Evolutionary conservation across 2,888 invertebrate species (phyloP), one percentile per base, ranked within the genome.

Genomic region (Oligia latruncula): DNA sequence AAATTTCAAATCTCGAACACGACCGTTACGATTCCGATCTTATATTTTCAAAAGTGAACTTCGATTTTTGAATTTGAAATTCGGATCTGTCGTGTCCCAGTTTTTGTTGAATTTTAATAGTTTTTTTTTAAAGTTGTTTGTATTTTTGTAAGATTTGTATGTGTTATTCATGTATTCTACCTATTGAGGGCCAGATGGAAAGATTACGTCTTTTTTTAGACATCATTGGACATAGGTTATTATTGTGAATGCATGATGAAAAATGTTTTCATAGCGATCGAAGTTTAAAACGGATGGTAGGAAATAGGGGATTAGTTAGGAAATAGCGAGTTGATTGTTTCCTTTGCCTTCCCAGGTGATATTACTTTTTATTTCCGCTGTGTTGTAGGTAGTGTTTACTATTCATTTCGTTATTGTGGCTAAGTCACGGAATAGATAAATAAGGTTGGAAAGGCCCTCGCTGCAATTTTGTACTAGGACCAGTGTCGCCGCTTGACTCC

Each of bases 1-100:
- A 88, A 90, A 89, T 87, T 90, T 85, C 84, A 90, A 89, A 90
- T 86, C 80, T 58, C 74, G 78, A 82, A 66, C 80, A 55, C 79
- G 62, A 71, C 75, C 68, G 81, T 80, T 68, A 81, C 80, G 83
- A 86, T 86, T 86, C 75, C 74, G 74, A 82, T 89, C 83, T 88
- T 86, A 84, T 72, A 73, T 60, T 78, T 81, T 43, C 49, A 82
- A 83, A 78, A 81, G 64, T 72, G 67, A 81, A 78, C 65, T 78
- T 78, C 67, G 71, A 78, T 72, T 83, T 84, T 84, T 77, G 70
- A 84, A 89, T 87, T 84, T 78, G 67, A 78, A 87, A 72, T 87
- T 87, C 58, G 43, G 64, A 70, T 66, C 55, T 88, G 71, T 81
- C n/a, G 77, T 81, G 89, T 80, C 55, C 77, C 55, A 83, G 77